A percentile compares a stretch with the other conserved stretches of the same genome.
Evolutionary conservation across 2,113 vertebrate genomes (phyloP).

Genomic region (Bos taurus): DNA sequence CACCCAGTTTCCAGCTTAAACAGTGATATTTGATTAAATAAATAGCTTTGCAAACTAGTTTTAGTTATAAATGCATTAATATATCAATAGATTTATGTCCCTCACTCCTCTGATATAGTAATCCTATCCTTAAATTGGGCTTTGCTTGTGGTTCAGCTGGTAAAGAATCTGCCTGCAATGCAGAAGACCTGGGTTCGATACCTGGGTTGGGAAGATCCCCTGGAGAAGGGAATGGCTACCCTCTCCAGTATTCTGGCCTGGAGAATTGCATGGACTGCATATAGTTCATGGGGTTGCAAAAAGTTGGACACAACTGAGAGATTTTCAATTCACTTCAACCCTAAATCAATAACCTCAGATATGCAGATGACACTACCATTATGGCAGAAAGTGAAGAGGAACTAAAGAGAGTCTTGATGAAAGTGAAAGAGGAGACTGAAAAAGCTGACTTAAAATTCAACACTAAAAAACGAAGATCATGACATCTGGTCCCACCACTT

Average conservation of each 20-base stretch:
- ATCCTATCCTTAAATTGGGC: background rate
- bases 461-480: background rate
- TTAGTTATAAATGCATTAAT: background rate
- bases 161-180: background rate
- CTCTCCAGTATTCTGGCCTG: background rate
- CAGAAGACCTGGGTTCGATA: background rate
- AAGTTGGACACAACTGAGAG: rapidly evolving
- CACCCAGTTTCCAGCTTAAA: background rate
- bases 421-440: background rate
- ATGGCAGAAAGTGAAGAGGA: background rate
- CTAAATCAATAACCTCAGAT: background rate
- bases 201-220: background rate
- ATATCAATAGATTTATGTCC: background rate
- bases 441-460: background rate
- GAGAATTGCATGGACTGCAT: background rate
- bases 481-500: background rate
- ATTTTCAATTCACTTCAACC: background rate
- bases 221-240: background rate
- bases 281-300: background rate
- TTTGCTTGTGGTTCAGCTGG: background rate
- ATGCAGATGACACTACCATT: background rate
- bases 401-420: background rate
- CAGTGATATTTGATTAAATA: background rate
- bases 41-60: background rate
- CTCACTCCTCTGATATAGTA: background rate